phyloP scores from a whole-genome alignment of 2,113 vertebrate species.

The Xerus inauris region DNA sequence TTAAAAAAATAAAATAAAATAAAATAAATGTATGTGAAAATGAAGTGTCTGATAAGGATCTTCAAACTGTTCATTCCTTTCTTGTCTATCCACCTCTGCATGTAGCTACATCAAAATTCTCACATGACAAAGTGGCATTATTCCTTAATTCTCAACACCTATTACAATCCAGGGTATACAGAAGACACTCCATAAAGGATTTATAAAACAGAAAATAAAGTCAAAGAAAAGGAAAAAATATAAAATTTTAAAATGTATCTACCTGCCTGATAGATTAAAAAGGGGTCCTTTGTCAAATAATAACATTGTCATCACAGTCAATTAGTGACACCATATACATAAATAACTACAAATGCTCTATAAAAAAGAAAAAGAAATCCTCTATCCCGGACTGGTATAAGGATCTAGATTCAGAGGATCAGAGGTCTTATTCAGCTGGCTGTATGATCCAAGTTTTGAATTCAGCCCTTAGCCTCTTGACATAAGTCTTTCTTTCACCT shows the following conservation, averaged over 20 bases:
- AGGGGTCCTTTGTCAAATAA: not conserved
- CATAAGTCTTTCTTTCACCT: not conserved
- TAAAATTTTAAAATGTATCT: not conserved
- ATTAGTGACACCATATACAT: not conserved
- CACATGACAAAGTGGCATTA: not conserved
- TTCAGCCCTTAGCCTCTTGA: not conserved
- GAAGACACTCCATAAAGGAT: not conserved
- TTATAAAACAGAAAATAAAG: not conserved
- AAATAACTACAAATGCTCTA: not conserved
- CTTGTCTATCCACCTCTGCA: not conserved
- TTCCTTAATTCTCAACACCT: not conserved
- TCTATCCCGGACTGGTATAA: not conserved
- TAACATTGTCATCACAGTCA: not conserved
- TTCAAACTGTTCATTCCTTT: not conserved
- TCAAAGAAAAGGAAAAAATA: not conserved
- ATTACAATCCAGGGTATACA: accelerated
- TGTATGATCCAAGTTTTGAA: slow-evolving; percentile 6
- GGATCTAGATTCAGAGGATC: not conserved
- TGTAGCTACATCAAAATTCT: not conserved
- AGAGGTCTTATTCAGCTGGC: not conserved
- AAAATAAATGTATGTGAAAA: not conserved
- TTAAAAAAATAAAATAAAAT: no score
- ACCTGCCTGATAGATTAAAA: not conserved
- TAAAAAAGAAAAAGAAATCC: not conserved
- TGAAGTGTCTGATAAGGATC: not conserved